phyloP scores from a whole-genome alignment of 1,140 invertebrate genomes.

The Papilio polytes region DNA sequence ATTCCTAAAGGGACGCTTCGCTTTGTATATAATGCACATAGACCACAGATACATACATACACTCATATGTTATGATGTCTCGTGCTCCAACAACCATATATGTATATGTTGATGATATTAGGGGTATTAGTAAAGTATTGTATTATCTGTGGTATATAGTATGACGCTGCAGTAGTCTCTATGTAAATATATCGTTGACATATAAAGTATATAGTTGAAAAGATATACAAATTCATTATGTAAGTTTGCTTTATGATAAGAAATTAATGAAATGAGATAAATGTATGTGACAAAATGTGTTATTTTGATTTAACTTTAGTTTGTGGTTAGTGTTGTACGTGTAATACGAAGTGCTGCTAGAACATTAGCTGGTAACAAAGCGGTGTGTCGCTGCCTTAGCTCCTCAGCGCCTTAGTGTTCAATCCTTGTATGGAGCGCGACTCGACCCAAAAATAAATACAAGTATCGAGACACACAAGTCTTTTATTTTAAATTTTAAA shows the following conservation, averaged over 20 bases:
- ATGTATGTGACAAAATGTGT: background rate
- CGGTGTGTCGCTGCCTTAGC: background rate
- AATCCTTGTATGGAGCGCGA: background rate
- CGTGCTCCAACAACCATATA: background rate
- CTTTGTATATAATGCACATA: background rate
- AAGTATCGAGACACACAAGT: background rate
- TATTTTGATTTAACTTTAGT: background rate
- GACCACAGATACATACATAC: background rate
- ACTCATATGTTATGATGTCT: background rate
- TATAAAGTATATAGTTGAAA: background rate
- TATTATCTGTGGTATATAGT: too few species aligned
- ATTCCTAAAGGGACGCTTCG: background rate
- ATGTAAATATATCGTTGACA: slow-evolving; percentile 9
- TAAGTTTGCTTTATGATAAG: slow-evolving; percentile 9
- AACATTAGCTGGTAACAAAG: background rate
- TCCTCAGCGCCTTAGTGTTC: background rate
- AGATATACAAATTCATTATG: slow-evolving; percentile 9
- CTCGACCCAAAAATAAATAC: background rate
- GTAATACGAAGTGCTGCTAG: background rate
- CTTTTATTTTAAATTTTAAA: background rate
- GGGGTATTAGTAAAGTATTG: background rate
- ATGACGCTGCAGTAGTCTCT: background rate
- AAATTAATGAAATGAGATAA: background rate
- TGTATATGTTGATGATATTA: background rate
- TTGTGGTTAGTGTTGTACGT: background rate